A percentile compares a stretch with the other conserved stretches of the same genome.
These are phyloP conservation scores for Neogale vison DNA, from an alignment of 2,113 vertebrate species.

Conservation along the genomic window DNA sequence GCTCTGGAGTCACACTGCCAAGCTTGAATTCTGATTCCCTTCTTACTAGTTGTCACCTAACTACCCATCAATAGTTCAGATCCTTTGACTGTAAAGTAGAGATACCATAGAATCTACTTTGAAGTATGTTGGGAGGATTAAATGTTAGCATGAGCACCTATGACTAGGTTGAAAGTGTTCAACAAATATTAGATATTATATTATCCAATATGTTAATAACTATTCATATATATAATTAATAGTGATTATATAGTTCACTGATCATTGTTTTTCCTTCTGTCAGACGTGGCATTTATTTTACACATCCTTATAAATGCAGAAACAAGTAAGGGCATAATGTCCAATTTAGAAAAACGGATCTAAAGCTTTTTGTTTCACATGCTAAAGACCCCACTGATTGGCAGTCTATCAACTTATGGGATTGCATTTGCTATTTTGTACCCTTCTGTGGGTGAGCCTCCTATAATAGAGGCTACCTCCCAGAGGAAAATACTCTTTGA, in stretches of 20 bases:
- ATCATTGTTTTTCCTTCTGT: background rate
- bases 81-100: background rate
- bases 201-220: background rate
- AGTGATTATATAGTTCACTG: background rate
- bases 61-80: background rate
- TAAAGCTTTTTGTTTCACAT: background rate
- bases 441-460: background rate
- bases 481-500: background rate
- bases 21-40: background rate
- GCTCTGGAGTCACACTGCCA: background rate
- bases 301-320: background rate
- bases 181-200: background rate
- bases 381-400: background rate
- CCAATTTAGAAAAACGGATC: background rate
- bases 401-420: background rate
- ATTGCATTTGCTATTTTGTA: background rate
- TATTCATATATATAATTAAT: background rate
- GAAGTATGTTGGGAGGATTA: background rate
- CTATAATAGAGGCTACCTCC: background rate
- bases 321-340: background rate
- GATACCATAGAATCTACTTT: background rate
- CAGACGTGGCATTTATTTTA: background rate
- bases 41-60: background rate
- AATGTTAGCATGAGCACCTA: background rate
- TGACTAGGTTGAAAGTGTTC: background rate